Percentiles rank a stretch among this genome's conserved stretches.
Conservation (phyloP, 2,888 invertebrate species). For the Aphelenchoides bicaudatus region DNA sequence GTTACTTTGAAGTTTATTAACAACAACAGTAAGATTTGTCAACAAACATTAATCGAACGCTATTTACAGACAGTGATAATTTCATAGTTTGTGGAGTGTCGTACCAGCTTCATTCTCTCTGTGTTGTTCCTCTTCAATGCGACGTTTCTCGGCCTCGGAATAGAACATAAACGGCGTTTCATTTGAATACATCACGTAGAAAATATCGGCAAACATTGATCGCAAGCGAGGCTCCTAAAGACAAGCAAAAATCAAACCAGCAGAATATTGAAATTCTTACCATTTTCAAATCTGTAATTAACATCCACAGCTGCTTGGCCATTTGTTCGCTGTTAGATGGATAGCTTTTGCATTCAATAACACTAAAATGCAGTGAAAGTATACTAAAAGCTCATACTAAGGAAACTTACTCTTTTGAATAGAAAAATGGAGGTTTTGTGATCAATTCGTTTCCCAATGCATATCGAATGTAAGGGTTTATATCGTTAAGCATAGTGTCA, state of each 20-base stretch:
- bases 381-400: background rate
- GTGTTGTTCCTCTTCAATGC: background rate
- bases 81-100: no score
- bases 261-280: slow-evolving; percentile 2
- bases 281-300: slow-evolving; percentile 9
- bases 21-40: no score
- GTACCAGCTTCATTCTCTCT: no score
- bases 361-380: slow-evolving; percentile 2
- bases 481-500: slow-evolving; percentile 25
- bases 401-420: slow-evolving; percentile 25
- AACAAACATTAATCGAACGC: no score
- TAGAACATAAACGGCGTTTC: slow-evolving; percentile 11
- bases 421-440: slow-evolving; percentile 22
- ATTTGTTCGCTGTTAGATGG: slow-evolving; percentile 19
- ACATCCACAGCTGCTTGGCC: slow-evolving; percentile 8
- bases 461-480: slow-evolving; percentile 30
- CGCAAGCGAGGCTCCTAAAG: slow-evolving; percentile 36
- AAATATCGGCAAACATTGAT: slow-evolving; percentile 29
- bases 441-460: slow-evolving; percentile 22
- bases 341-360: slow-evolving; percentile 4
- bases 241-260: background rate
- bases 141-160: background rate
- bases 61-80: no score
- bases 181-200: slow-evolving; percentile 32
- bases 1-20: no score